Evolutionary conservation across 1,140 invertebrate genomes (phyloP).

Genomic region (Drosophila quadrilineata): DNA sequence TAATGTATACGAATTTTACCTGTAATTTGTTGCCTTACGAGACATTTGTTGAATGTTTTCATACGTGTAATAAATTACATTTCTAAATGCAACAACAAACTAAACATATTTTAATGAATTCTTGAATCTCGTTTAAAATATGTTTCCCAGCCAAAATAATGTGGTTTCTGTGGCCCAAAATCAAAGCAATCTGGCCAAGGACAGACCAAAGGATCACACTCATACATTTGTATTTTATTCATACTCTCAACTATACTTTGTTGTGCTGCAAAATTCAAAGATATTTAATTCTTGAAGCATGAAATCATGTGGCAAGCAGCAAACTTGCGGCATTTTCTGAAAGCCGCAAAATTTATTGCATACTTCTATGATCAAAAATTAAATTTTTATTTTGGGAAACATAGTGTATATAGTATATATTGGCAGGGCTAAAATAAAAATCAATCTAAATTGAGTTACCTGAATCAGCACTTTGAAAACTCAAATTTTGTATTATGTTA

Average conservation of each 20-base stretch:
- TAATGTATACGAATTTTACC: slow-evolving; percentile 18
- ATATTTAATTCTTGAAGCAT: slow-evolving; percentile 56
- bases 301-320: slow-evolving; percentile 50
- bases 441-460: slow-evolving; percentile 53
- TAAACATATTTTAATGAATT: too few species aligned
- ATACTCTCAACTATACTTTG: slow-evolving; percentile 33
- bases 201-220: slow-evolving; percentile 2
- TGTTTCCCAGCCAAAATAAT: slow-evolving; percentile 61
- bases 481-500: background rate
- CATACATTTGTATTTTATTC: background rate
- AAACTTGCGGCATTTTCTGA: slow-evolving; percentile 19
- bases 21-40: slow-evolving; percentile 17
- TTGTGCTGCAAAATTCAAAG: slow-evolving; percentile 45
- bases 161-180: slow-evolving; percentile 59
- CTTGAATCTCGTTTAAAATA: slow-evolving; percentile 11
- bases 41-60: slow-evolving; percentile 34
- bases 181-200: slow-evolving; percentile 56
- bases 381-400: slow-evolving; percentile 1
- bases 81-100: background rate
- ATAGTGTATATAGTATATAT: background rate
- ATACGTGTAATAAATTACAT: slow-evolving; percentile 49
- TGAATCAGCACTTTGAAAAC: slow-evolving; percentile 38
- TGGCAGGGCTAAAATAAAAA: slow-evolving; percentile 10
- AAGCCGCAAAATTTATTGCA: slow-evolving; percentile 52
- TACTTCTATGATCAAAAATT: slow-evolving; percentile 13